Percentiles rank a stretch among this genome's conserved stretches.
phyloP scores from a whole-genome alignment of 2,797 vertebrate species.

The Ataeniobius toweri region DNA sequence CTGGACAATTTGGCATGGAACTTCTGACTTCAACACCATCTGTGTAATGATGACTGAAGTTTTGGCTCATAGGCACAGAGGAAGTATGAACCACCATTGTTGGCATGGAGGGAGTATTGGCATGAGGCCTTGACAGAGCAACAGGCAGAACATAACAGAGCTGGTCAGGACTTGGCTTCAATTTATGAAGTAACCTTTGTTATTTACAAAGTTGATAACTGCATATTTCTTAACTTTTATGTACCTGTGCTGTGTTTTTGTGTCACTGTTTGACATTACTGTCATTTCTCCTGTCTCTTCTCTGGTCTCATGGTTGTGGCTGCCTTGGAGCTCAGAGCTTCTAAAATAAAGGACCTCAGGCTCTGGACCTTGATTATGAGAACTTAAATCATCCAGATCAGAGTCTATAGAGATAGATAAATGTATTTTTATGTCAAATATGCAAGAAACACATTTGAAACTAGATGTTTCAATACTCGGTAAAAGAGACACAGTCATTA shows the following conservation, averaged over 20 bases:
- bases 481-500: not conserved
- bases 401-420: slow-evolving; percentile 30
- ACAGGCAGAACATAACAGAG: slow-evolving; percentile 10
- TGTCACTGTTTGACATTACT: not conserved
- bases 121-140: slow-evolving; percentile 42
- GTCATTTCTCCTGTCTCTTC: slow-evolving; percentile 20
- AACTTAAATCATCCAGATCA: slow-evolving; percentile 31
- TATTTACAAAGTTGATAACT: not conserved
- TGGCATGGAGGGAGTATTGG: slow-evolving; percentile 20
- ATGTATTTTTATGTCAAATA: not conserved
- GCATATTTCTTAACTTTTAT: slow-evolving; percentile 1
- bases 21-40: slow-evolving; percentile 38
- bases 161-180: slow-evolving; percentile 4
- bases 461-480: not conserved
- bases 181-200: not conserved
- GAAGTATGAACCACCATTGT: slow-evolving; percentile 1
- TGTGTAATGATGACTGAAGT: slow-evolving; percentile 54
- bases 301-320: not conserved
- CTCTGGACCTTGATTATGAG: slow-evolving; percentile 58
- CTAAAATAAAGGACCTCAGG: slow-evolving; percentile 49
- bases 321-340: slow-evolving; percentile 37
- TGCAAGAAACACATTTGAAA: not conserved
- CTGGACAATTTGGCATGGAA: slow-evolving; percentile 35
- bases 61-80: slow-evolving; percentile 35
- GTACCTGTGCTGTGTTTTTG: slow-evolving; percentile 31